Evolutionary conservation across 2,113 vertebrate genomes (phyloP).

Genomic region (Rhea pennata): DNA sequence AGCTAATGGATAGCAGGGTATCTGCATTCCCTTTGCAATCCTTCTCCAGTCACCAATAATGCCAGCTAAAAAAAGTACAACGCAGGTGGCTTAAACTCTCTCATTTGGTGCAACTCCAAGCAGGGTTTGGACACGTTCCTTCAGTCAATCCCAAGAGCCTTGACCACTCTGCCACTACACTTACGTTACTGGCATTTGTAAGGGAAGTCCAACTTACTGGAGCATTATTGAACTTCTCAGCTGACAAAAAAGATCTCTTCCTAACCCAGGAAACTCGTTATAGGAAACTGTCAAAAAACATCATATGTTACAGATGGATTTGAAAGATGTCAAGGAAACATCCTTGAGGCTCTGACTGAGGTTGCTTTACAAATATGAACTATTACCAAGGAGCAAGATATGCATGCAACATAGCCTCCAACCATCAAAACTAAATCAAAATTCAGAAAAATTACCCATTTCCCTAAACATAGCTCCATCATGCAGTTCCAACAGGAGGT

Average conservation of each 20-base stretch:
- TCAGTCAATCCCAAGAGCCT: not conserved
- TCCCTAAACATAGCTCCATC: not conserved
- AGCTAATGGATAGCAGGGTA: not conserved
- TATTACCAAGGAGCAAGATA: not conserved
- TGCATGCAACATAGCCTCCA: not conserved
- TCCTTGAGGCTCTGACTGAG: not conserved
- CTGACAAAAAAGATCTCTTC: not conserved
- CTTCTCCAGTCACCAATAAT: not conserved
- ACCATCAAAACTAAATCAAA: not conserved
- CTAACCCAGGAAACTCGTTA: not conserved
- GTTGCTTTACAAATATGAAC: not conserved
- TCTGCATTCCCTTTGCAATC: not conserved
- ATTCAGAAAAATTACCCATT: not conserved
- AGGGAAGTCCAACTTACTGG: not conserved
- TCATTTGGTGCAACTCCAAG: fast-evolving
- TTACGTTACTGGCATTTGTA: not conserved
- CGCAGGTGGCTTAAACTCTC: fast-evolving
- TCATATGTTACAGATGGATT: not conserved
- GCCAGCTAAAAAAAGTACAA: not conserved
- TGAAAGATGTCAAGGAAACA: not conserved
- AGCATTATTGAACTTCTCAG: not conserved
- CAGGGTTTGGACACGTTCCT: not conserved
- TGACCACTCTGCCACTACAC: not conserved
- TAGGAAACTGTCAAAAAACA: not conserved
- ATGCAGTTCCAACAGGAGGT: not conserved